These are phyloP conservation scores for Trichopoda pennipes DNA, from an alignment of 2,888 invertebrate species.

Conservation along the genomic window DNA sequence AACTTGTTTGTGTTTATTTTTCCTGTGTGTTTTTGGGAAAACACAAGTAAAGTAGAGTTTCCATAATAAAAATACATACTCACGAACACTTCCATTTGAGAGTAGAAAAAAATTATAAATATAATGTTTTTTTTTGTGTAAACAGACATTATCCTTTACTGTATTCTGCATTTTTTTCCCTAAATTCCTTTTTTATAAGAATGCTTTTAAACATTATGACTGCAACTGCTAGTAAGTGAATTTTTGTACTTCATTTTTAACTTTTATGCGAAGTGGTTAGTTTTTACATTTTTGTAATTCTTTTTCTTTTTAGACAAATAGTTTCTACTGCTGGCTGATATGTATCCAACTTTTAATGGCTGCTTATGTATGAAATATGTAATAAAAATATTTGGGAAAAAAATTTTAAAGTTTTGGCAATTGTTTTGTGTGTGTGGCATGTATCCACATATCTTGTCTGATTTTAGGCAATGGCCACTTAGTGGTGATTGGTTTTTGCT, in stretches of 20 bases:
- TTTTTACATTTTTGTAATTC: slow-evolving; percentile 28
- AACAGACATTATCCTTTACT: slow-evolving; percentile 57
- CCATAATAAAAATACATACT: slow-evolving; percentile 5
- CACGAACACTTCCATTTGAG: slow-evolving; percentile 11
- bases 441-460: slow-evolving; percentile 52
- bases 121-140: slow-evolving; percentile 40
- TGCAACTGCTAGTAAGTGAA: slow-evolving; percentile 22
- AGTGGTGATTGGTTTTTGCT: slow-evolving; percentile 70
- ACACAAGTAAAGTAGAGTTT: slow-evolving; percentile 42
- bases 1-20: slow-evolving; percentile 17
- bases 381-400: slow-evolving; percentile 11
- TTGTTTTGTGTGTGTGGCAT: slow-evolving; percentile 37
- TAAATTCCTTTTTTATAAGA: slow-evolving; percentile 38
- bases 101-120: slow-evolving; percentile 22
- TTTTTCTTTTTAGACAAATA: slow-evolving; percentile 48
- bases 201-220: slow-evolving; percentile 52
- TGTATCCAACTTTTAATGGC: background rate
- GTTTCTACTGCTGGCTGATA: slow-evolving; percentile 30
- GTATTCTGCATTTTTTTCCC: slow-evolving; percentile 19
- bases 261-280: slow-evolving; percentile 42
- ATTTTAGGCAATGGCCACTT: slow-evolving; percentile 71
- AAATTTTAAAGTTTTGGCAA: slow-evolving; percentile 17
- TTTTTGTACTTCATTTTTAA: slow-evolving; percentile 49
- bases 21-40: slow-evolving; percentile 18
- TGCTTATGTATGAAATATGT: background rate